Conservation (phyloP, 2,888 invertebrate species). For the Hirtodrosophila alboralis region DNA sequence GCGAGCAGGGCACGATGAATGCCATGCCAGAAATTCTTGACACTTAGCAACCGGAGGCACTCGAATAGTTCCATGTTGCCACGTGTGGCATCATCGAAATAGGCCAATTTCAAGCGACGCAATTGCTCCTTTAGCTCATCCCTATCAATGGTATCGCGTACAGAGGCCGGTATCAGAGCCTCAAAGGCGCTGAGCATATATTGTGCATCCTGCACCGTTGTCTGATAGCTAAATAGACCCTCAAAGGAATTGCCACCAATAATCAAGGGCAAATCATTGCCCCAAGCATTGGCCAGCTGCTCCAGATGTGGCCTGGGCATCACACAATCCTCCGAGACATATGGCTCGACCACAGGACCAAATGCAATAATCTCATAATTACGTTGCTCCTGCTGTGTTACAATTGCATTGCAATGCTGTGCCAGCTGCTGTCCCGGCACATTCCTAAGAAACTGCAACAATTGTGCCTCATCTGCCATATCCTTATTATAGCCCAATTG, state of each 20-base stretch:
- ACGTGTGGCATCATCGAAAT: conserved; percentile 64
- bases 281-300: conserved; percentile 79
- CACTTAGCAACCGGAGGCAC: conserved; percentile 60
- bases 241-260: conserved; percentile 82
- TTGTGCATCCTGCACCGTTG: conserved; percentile 62
- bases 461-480: conserved; percentile 33
- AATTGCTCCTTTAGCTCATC: conserved; percentile 55
- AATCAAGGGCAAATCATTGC: conserved; percentile 80
- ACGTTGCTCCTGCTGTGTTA: conserved; percentile 71
- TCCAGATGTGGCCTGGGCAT: conserved; percentile 72
- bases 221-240: conserved; percentile 77
- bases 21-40: conserved; percentile 82
- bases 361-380: conserved; percentile 76
- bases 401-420: conserved; percentile 62
- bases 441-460: conserved; percentile 47
- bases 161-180: conserved; percentile 76
- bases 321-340: conserved; percentile 76
- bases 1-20: conserved; percentile 81
- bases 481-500: conserved; percentile 47
- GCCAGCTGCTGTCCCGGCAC: conserved; percentile 51
- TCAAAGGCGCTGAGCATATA: conserved; percentile 79
- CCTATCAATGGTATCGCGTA: conserved; percentile 60
- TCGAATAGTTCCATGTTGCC: conserved; percentile 58
- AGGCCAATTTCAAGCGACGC: conserved; percentile 53
- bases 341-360: conserved; percentile 81